Evolutionary conservation across 1,140 invertebrate species (phyloP).

Genomic region (Radopholus similis): DNA sequence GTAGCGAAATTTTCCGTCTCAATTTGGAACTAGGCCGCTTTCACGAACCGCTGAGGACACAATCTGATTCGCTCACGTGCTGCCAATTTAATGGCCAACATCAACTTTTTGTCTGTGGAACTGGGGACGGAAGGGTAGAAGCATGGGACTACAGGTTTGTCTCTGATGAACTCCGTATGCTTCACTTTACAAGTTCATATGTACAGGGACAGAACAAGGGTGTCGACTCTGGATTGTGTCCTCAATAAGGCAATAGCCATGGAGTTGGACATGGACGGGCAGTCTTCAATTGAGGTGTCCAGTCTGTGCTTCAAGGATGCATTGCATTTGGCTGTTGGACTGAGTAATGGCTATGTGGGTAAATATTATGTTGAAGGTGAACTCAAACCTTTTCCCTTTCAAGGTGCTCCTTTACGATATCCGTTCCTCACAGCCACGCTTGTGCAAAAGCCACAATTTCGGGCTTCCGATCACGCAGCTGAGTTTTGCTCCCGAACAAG

Average conservation of each 20-base stretch:
- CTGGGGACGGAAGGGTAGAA: constrained; percentile 84
- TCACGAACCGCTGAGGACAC: constrained; percentile 75
- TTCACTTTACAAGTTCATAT: too few relatives aligned
- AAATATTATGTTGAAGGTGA: constrained; percentile 21
- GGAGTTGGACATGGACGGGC: constrained; percentile 59
- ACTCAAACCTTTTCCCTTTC: constrained; percentile 27
- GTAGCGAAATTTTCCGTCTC: constrained; percentile 83
- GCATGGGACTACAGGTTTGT: constrained; percentile 85
- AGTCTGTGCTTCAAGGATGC: constrained; percentile 66
- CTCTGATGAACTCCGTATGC: too few relatives aligned
- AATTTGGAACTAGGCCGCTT: constrained; percentile 94
- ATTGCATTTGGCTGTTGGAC: constrained; percentile 82
- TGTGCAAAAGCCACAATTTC: constrained; percentile 91
- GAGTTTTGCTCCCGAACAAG: constrained; percentile 71
- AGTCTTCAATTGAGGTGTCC: constrained; percentile 66
- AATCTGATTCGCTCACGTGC: constrained; percentile 71
- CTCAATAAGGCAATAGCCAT: constrained; percentile 68
- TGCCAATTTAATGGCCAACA: constrained; percentile 82
- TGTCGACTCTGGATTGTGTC: constrained; percentile 79
- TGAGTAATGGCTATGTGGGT: constrained; percentile 79
- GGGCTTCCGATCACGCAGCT: constrained; percentile 83
- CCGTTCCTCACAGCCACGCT: constrained; percentile 78
- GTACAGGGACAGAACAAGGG: constrained; percentile 71
- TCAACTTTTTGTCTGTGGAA: constrained; percentile 80
- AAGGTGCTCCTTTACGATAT: constrained; percentile 85